These are phyloP conservation scores for Remorina albescens DNA, from an alignment of 2,797 vertebrate species.

Conservation along the genomic window DNA sequence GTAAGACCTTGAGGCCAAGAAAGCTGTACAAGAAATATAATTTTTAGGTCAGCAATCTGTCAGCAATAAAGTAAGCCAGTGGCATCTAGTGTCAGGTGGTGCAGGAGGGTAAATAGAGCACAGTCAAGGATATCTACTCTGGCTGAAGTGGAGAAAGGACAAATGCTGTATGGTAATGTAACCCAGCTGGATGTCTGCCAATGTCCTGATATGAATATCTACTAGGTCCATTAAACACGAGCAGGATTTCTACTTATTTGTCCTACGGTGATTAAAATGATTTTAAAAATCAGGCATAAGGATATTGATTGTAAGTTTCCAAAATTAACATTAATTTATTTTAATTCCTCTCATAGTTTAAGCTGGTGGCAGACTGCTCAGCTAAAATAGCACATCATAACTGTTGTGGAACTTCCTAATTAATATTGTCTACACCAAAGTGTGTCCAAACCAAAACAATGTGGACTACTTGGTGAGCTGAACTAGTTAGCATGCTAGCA, in stretches of 20 bases:
- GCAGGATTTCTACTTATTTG: neutral
- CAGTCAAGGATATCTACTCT: slow-evolving; percentile 11
- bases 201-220: slow-evolving; percentile 31
- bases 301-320: neutral
- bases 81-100: neutral
- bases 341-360: neutral
- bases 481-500: slow-evolving; percentile 47
- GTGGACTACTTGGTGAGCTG: too few relatives aligned
- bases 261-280: accelerated
- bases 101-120: neutral
- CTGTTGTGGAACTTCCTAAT: neutral
- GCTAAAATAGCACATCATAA: too few relatives aligned
- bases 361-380: too few relatives aligned
- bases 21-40: slow-evolving; percentile 64
- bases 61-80: neutral
- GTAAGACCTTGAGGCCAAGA: slow-evolving; percentile 89
- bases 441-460: too few relatives aligned
- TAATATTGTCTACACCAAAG: neutral
- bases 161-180: slow-evolving; percentile 11
- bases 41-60: neutral
- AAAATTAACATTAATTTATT: accelerated
- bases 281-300: accelerated
- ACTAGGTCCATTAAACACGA: neutral
- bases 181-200: slow-evolving; percentile 51
- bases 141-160: slow-evolving; percentile 9